Evolutionary conservation across 2,888 invertebrate species (phyloP).

Genomic region (Petrolisthes manimaculis): DNA sequence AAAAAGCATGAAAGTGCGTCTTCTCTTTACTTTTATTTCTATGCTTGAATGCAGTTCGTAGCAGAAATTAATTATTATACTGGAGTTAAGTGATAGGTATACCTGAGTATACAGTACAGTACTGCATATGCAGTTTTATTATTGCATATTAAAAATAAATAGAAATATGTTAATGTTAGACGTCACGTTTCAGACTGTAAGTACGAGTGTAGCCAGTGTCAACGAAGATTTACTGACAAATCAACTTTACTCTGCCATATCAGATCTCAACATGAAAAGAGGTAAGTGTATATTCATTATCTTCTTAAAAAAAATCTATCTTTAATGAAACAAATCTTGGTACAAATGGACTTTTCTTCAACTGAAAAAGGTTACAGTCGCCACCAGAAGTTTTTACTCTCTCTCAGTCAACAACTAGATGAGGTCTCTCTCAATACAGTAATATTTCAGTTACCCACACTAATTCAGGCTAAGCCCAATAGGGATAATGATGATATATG

Average conservation of each 20-base stretch:
- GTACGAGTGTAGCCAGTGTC: constrained; percentile 61
- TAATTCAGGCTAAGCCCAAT: too few species aligned
- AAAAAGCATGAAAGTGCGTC: constrained; percentile 65
- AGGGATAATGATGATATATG: too few species aligned
- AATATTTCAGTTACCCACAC: too few species aligned
- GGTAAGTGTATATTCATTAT: constrained; percentile 29
- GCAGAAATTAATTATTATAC: too few species aligned
- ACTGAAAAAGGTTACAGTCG: too few species aligned
- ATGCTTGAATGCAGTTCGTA: too few species aligned
- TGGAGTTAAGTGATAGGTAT: too few species aligned
- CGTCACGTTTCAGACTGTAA: constrained; percentile 46
- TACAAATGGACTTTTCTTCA: too few species aligned
- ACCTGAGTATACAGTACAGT: too few species aligned
- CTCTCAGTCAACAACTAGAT: background rate
- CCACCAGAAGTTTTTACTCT: background rate
- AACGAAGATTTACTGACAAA: constrained; percentile 57
- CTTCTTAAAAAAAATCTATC: background rate
- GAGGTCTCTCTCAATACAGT: too few species aligned
- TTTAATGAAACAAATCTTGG: background rate
- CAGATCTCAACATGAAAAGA: constrained; percentile 58
- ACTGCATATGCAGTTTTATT: too few species aligned
- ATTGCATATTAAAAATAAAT: too few species aligned
- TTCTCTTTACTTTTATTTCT: background rate
- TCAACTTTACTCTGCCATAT: constrained; percentile 53
- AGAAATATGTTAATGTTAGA: background rate